These are phyloP conservation scores for Micropterix aruncella DNA, from an alignment of 2,888 invertebrate species.

Conservation along the genomic window DNA sequence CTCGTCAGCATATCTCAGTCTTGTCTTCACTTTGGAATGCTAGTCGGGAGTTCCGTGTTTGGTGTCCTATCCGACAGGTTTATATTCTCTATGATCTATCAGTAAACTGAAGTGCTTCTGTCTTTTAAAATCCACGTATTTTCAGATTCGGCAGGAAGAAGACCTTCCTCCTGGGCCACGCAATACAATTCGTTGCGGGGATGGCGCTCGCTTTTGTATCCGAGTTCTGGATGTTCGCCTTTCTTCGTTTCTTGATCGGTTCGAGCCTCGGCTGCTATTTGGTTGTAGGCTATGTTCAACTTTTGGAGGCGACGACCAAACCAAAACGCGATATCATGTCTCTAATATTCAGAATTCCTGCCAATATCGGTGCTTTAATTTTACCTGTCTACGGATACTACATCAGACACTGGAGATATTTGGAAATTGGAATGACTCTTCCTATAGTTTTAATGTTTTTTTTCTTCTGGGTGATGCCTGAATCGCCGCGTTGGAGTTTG, in stretches of 20 bases:
- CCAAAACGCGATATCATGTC: conserved; percentile 23
- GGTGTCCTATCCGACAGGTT: conserved; percentile 19
- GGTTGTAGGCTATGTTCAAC: conserved; percentile 42
- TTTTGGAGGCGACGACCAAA: conserved; percentile 38
- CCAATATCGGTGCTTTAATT: conserved; percentile 42
- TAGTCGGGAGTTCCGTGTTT: conserved; percentile 23
- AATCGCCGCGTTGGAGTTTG: too few species aligned
- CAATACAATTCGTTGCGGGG: conserved; percentile 45
- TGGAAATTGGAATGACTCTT: too few species aligned
- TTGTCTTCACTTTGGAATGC: conserved; percentile 23
- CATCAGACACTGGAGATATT: too few species aligned
- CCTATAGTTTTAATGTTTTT: too few species aligned
- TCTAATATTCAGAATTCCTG: conserved; percentile 40
- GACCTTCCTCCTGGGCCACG: conserved; percentile 45
- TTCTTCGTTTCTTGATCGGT: conserved; percentile 46
- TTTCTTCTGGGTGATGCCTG: too few species aligned
- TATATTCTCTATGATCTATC: too few species aligned
- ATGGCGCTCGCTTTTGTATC: conserved; percentile 44
- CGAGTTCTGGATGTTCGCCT: conserved; percentile 32
- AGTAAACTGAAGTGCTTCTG: too few species aligned
- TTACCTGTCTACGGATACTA: too few species aligned
- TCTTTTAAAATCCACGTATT: too few species aligned
- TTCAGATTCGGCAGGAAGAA: conserved; percentile 48
- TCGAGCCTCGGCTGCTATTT: conserved; percentile 55
- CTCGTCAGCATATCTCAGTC: conserved; percentile 23